Base-by-base conservation (phyloP, 2,797 vertebrate genomes). In the Tadarida brasiliensis region DNA sequence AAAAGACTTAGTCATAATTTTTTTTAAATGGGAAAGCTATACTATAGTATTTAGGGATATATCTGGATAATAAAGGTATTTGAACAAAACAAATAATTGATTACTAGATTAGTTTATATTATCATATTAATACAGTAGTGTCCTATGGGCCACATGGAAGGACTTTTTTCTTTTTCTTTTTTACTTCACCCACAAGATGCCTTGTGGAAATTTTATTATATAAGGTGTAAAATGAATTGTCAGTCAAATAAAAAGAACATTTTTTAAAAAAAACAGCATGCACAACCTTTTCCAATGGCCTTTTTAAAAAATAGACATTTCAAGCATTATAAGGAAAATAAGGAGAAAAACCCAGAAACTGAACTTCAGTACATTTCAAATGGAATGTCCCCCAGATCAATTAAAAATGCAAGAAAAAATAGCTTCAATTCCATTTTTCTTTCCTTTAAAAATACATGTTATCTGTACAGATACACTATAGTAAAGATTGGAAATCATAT, bases 381-480 rank as follows among this genome's bases (percentile, higher is more conserved):
- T 97, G 98, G 98, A 99, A 99, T 99, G 99, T 98, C 98, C 98
- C 92, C 98, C 96, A 92, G 98, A 97, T 98, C 98, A 98, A 98
- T 98, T 98, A 98, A 98, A 99, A 98, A 99, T 98, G 97, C 98
- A 98, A 98, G 98, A 98, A 98, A 98, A 99, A 99, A 99, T 98
- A 98, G 98, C 98, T 98, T 99, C 98, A 97, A 97, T 98, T 98
- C 98, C 93, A 96, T 98, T 99, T 99, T 98, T 98, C 98, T 99
- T 99, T 99, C 95, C 96, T 98, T 99, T 98, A 98, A 99, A 99
- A 99, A 99, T 99, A 99, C 99, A 99, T 98, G 99, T 99, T 99
- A 99, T 99, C 99, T 99, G 99, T 99, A 99, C 99, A 99, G 99
- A 99, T 99, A 98, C 99, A 99, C 99, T 99, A 99, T 99, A 99